Evolutionary conservation across 2,797 vertebrate species (phyloP), one percentile per base, ranked within the genome.

Genomic region (Eospalax fontanierii): DNA sequence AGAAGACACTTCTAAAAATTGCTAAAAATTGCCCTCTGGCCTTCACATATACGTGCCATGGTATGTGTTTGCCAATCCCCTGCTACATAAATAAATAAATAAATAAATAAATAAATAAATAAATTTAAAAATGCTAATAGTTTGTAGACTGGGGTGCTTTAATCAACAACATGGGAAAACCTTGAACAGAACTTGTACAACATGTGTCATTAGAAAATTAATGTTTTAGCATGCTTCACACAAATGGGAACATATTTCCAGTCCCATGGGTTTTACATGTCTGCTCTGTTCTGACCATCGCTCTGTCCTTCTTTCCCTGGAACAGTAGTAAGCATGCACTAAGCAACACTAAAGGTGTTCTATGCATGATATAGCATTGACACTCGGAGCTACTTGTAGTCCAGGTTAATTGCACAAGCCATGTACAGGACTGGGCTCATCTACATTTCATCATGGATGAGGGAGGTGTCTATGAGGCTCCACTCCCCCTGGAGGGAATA

Each of bases 231-330:
- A 11, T 40, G 22, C 33, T 83, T n/a, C 16, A 19, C 7, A n/a
- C 14, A 35, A 63, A 28, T 1, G 15, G 6, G 14, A 24, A 46
- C n/a, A 63, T n/a, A n/a, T 81, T 54, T 3, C 1, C 24, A 22
- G 19, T 50, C 1, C 3, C 18, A 15, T 2, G 2, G 2, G 12
- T 33, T 1, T 73, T 10, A 83, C 7, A 11, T 1, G 33, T 22
- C 6, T 9, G 4, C 40, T 54, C n/a, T 74, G 16, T 50, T 86
- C 78, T 74, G 10, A 19, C 61, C 22, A 54, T 8, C 71, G 18
- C 1, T 50, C 16, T 7, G 1, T 50, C 19, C 18, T 35, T 80
- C 50, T 43, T 21, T 6, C 80, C 5, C 1, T 22, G 2, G 10
- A 82, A 76, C 9, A 61, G 15, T 24, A 38, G 21, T 1, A 94